A percentile compares a stretch with the other conserved stretches of the same genome.
Evolutionary conservation across 2,888 invertebrate species (phyloP).

Genomic region (Caenorhabditis virilis): DNA sequence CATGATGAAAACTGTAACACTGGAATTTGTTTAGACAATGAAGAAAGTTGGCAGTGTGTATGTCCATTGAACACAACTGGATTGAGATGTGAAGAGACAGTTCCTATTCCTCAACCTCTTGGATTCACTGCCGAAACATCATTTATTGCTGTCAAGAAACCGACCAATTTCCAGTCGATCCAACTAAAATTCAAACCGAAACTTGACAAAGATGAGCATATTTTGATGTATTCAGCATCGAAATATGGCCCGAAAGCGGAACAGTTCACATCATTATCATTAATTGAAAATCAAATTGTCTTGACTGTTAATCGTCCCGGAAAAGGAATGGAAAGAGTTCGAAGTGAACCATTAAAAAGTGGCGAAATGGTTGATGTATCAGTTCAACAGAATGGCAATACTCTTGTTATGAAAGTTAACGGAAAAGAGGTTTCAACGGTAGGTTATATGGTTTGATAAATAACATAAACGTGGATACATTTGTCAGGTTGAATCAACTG

Average conservation of each 20-base stretch:
- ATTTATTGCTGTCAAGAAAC: conserved; percentile 22
- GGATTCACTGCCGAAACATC: conserved; percentile 36
- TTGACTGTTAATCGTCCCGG: conserved; percentile 21
- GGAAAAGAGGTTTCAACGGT: conserved; percentile 24
- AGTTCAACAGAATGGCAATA: conserved; percentile 16
- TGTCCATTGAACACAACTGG: conserved; percentile 50
- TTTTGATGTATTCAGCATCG: conserved; percentile 53
- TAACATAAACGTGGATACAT: background rate
- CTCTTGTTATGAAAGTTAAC: conserved; percentile 26
- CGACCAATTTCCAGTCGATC: conserved; percentile 35
- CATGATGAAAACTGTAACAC: conserved; percentile 45
- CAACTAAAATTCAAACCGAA: conserved; percentile 43
- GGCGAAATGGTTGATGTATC: conserved; percentile 26
- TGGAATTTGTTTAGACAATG: conserved; percentile 56
- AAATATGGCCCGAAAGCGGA: conserved; percentile 32
- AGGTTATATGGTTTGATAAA: conserved; percentile 6
- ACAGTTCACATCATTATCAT: conserved; percentile 43
- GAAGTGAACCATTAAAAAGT: conserved; percentile 16
- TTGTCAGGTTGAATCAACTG: conserved; percentile 17
- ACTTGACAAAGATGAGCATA: conserved; percentile 43
- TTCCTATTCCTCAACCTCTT: conserved; percentile 12
- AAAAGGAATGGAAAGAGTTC: conserved; percentile 14
- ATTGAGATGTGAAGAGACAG: conserved; percentile 26
- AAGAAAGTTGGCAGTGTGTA: conserved; percentile 53
- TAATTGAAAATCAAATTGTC: conserved; percentile 43